These are phyloP conservation scores for Neelides folsomi DNA, from an alignment of 2,888 invertebrate genomes.

Conservation along the genomic window DNA sequence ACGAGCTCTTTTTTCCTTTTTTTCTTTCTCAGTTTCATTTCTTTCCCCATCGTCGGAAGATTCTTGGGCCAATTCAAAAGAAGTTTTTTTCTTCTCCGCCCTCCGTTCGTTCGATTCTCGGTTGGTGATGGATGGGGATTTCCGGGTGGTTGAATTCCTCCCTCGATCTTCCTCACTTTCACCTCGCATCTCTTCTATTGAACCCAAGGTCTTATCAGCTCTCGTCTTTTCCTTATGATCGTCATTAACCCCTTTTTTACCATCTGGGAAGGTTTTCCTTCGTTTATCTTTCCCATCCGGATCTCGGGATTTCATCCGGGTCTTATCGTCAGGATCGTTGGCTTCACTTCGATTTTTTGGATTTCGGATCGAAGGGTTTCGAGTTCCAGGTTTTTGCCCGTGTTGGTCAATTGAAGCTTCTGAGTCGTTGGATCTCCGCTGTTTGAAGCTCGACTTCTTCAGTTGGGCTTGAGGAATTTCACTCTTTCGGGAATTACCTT, in stretches of 20 bases:
- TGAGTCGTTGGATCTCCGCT: too few relatives aligned
- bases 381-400: too few relatives aligned
- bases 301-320: too few relatives aligned
- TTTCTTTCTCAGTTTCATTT: constrained; percentile 1
- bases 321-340: too few relatives aligned
- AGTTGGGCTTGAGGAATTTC: too few relatives aligned
- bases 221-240: background rate
- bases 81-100: constrained; percentile 1
- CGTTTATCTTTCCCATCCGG: too few relatives aligned
- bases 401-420: too few relatives aligned
- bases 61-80: background rate
- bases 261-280: background rate
- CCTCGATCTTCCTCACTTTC: background rate
- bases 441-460: too few relatives aligned
- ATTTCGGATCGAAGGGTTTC: too few relatives aligned
- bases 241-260: background rate
- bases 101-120: constrained; percentile 3
- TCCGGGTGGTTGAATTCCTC: background rate
- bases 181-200: background rate
- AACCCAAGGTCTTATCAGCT: background rate
- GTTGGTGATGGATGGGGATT: constrained; percentile 4
- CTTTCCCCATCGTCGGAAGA: background rate
- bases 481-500: too few relatives aligned
- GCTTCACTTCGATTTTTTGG: too few relatives aligned
- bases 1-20: constrained; percentile 2